These are phyloP conservation scores for Nothura maculosa DNA, from an alignment of 2,797 vertebrate species.

Conservation along the genomic window DNA sequence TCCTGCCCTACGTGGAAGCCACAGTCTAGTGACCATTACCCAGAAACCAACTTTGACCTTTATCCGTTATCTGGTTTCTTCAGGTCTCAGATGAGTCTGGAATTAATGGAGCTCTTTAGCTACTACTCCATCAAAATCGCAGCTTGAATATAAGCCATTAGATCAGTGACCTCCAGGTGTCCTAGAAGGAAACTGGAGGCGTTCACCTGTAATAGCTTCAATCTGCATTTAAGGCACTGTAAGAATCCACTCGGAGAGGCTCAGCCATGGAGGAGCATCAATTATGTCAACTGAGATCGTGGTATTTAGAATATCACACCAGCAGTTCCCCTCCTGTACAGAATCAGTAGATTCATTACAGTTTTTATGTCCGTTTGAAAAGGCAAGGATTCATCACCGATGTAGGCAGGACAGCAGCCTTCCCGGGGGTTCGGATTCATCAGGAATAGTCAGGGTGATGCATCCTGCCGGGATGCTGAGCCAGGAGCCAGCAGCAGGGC, in stretches of 20 bases:
- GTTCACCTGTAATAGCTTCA: neutral
- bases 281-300: neutral
- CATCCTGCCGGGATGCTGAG: neutral
- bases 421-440: conserved; percentile 20
- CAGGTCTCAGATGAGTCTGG: neutral
- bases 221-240: neutral
- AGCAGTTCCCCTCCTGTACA: neutral
- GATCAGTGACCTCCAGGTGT: neutral
- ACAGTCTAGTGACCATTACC: neutral
- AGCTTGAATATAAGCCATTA: neutral
- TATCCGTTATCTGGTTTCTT: neutral
- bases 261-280: neutral
- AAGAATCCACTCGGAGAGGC: neutral
- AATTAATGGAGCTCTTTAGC: neutral
- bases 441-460: conserved; percentile 31
- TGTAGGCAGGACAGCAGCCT: conserved; percentile 22
- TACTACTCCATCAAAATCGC: neutral
- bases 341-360: conserved; percentile 22
- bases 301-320: conserved; percentile 19
- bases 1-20: neutral
- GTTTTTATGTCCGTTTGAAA: conserved; percentile 24
- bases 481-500: neutral
- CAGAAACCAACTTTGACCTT: neutral
- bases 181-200: neutral
- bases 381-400: conserved; percentile 34